Base-by-base conservation (phyloP, 2,113 vertebrate species). In the Semicossyphus pulcher region DNA sequence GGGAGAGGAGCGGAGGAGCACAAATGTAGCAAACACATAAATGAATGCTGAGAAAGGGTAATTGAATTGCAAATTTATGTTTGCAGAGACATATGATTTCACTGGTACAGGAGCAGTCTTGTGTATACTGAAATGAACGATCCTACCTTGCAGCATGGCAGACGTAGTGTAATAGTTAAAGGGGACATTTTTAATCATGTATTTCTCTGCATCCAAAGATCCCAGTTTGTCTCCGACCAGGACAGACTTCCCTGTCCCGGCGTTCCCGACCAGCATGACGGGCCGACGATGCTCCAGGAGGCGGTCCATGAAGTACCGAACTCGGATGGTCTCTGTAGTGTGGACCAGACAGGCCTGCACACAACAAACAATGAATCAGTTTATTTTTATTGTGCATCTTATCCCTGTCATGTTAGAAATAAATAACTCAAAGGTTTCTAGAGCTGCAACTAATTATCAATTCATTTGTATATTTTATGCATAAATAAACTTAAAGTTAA, bases 101-200 rank as follows among this genome's bases (percentile, higher is more conserved):
- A 34, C 28, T 18, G 36, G 21, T 2, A n/a, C n/a, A n/a, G n/a
- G n/a, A n/a, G n/a, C n/a, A n/a, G n/a, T n/a, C n/a, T n/a, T n/a
- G n/a, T n/a, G n/a, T n/a, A 49, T 26, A 6, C 10, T 3, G 6
- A 5, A 16, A 39, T n/a, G 29, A 4, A 21, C 1, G 0, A 1
- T 45, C 26, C 72, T 89, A 99, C 98, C 97, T 91, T 99, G 98
- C 36, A 99, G 94, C 96, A 96, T 94, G 5, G 96, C 96, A 1
- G 97, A 97, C 0, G 96, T 97, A 62, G 97, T 99, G 74, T 98
- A 99, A 81, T 96, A 99, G 92, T 99, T 99, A 58, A 98, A 96
- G 0, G 96, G 96, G 3, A 97, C 95, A 2, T 95, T 98, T 87
- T 94, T 96, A 70, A 99, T 93, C 76, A 95, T 29, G 63, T 95